Conservation (phyloP, 2,888 invertebrate species). For the Leptinotarsa rubiginosa region DNA sequence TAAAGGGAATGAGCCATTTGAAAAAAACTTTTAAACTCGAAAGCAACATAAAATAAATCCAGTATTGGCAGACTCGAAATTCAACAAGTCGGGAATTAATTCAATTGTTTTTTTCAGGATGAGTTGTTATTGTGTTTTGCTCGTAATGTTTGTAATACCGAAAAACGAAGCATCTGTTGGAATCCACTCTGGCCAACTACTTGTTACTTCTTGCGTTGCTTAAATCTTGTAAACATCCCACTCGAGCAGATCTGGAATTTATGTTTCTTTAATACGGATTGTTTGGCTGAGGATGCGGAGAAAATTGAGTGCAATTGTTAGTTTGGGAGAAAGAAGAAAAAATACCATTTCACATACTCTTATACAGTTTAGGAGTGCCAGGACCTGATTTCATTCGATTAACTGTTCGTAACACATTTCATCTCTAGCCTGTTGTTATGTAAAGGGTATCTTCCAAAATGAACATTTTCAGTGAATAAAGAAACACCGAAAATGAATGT, state of each 20-base stretch:
- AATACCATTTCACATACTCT: not conserved
- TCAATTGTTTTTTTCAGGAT: not conserved
- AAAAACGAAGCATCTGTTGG: constrained; percentile 41
- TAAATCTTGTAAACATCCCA: constrained; percentile 51
- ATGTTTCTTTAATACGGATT: constrained; percentile 38
- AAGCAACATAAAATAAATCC: not conserved
- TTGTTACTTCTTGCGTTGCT: constrained; percentile 52
- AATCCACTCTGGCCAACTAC: constrained; percentile 51
- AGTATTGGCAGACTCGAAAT: not conserved
- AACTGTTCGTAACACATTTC: no score
- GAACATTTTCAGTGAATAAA: no score
- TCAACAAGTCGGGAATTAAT: constrained; percentile 18
- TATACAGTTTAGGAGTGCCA: not conserved
- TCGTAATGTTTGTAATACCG: constrained; percentile 11
- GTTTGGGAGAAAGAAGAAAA: constrained; percentile 2
- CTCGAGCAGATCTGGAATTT: constrained; percentile 30
- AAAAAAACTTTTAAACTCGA: not conserved
- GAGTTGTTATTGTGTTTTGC: constrained; percentile 20
- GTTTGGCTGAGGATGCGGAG: constrained; percentile 8
- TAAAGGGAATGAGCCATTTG: not conserved
- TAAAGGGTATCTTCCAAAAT: no score
- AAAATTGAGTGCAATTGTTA: not conserved
- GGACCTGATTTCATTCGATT: no score
- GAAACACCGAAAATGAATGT: no score
- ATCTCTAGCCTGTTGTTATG: no score